phyloP scores from a whole-genome alignment of 2,113 vertebrate species.

The Mastomys coucha region DNA sequence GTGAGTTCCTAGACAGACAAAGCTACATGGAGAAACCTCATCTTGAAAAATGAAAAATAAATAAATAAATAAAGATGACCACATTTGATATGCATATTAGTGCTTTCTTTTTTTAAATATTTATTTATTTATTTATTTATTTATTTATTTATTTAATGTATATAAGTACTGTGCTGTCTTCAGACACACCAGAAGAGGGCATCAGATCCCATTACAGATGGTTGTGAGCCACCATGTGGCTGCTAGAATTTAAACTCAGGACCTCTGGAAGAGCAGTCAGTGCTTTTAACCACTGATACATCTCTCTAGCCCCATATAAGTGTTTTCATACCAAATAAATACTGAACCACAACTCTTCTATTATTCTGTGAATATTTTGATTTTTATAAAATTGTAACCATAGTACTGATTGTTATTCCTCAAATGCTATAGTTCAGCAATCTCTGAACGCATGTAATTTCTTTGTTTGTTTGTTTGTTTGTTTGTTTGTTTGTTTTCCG shows the following conservation, averaged over 20 bases:
- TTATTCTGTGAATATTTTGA: constrained; percentile 33
- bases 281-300: too few species aligned
- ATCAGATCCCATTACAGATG: too few species aligned
- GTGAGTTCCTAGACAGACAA: neutral
- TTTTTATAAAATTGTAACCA: neutral
- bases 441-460: too few species aligned
- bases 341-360: neutral
- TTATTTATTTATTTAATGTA: too few species aligned
- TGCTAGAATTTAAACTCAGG: too few species aligned
- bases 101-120: neutral
- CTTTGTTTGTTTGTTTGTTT: too few species aligned
- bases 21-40: neutral
- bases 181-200: too few species aligned
- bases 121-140: too few species aligned
- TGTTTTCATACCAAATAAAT: neutral
- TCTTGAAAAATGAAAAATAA: neutral
- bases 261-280: too few species aligned
- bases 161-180: too few species aligned
- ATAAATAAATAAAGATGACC: neutral
- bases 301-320: neutral
- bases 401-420: neutral
- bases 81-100: neutral
- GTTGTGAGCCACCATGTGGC: too few species aligned
- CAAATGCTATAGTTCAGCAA: neutral
- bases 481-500: too few species aligned